phyloP scores from a whole-genome alignment of 2,113 vertebrate species.

The Myocastor coypus region DNA sequence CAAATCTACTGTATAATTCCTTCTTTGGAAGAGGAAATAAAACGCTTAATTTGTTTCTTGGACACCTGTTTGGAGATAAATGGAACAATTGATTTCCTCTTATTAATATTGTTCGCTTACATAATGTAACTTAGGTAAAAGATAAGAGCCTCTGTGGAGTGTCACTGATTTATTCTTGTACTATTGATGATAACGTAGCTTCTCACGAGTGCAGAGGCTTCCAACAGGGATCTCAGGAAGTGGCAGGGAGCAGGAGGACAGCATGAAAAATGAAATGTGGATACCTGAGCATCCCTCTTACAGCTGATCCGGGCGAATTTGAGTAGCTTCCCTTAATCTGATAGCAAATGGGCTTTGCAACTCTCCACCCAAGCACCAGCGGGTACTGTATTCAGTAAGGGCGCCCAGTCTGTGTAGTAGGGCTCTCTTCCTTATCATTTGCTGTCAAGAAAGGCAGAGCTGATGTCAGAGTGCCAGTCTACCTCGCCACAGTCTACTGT shows the following conservation, averaged over 20 bases:
- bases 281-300: neutral
- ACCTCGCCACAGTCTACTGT: neutral
- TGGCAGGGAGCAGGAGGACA: neutral
- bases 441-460: neutral
- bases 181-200: neutral
- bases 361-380: neutral
- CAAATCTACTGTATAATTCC: neutral
- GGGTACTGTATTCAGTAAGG: rapidly evolving
- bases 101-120: neutral
- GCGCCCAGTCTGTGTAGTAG: neutral
- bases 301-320: neutral
- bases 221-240: neutral
- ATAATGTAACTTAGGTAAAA: conserved; percentile 3
- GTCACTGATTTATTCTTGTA: neutral
- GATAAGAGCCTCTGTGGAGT: neutral
- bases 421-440: neutral
- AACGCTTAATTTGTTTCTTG: neutral
- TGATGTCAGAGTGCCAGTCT: neutral
- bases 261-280: neutral
- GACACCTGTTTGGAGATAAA: neutral
- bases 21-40: neutral
- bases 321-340: neutral
- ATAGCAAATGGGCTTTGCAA: neutral
- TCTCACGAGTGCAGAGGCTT: neutral
- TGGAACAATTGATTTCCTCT: neutral